phyloP scores from a whole-genome alignment of 2,888 invertebrate species.

The Piscicola geometra region DNA sequence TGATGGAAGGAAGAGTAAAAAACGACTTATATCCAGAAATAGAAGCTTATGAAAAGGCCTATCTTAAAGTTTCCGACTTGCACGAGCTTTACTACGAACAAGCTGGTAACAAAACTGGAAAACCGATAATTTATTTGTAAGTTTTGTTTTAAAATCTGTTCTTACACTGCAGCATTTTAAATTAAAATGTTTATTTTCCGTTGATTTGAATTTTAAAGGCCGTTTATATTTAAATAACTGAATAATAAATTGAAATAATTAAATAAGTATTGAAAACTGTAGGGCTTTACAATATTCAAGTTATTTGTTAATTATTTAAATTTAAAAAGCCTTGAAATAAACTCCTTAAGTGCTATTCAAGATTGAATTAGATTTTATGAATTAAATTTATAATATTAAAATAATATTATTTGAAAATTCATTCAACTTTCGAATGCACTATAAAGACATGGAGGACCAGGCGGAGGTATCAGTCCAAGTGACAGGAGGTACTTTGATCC shows the following conservation, averaged over 20 bases:
- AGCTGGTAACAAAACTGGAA: slow-evolving; percentile 48
- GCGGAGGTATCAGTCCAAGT: slow-evolving; percentile 43
- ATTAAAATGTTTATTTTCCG: no score
- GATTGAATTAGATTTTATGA: no score
- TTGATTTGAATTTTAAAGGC: not conserved
- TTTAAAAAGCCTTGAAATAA: no score
- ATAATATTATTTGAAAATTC: not conserved
- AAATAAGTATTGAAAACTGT: no score
- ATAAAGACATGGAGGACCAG: slow-evolving; percentile 46
- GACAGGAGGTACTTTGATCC: slow-evolving; percentile 51
- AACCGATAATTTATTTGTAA: slow-evolving; percentile 51
- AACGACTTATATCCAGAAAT: slow-evolving; percentile 48
- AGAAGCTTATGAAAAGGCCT: slow-evolving; percentile 48
- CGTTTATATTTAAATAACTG: not conserved
- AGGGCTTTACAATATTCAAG: no score
- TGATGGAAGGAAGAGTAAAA: no score
- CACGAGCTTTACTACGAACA: slow-evolving; percentile 52
- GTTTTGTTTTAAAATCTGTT: slow-evolving; percentile 37
- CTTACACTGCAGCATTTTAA: no score
- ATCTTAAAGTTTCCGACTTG: slow-evolving; percentile 49
- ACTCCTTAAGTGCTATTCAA: no score
- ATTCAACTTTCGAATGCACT: not conserved
- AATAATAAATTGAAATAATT: no score
- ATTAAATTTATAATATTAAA: no score
- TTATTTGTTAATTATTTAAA: no score